A percentile compares a stretch with the other conserved stretches of the same genome.
phyloP scores from a whole-genome alignment of 2,113 vertebrate genomes.

The Illadopsis cleaveri region DNA sequence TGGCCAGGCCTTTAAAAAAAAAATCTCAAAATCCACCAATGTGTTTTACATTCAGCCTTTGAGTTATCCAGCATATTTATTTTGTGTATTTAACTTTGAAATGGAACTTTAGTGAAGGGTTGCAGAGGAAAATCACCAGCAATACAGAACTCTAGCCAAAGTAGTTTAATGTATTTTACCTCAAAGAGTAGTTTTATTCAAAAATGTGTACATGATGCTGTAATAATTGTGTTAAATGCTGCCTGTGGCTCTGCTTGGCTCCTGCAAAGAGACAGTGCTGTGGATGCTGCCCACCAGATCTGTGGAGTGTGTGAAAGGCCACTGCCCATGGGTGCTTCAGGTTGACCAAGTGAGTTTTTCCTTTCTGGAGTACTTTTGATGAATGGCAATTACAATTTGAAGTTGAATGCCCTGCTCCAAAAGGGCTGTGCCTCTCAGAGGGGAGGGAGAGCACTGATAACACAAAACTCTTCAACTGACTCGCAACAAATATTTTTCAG shows the following conservation, averaged over 20 bases:
- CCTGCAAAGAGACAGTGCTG: not conserved
- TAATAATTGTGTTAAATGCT: not conserved
- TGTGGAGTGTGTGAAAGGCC: not conserved
- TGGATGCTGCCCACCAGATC: accelerated
- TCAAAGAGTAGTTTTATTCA: not conserved
- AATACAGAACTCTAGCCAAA: not conserved
- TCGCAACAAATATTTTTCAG: not conserved
- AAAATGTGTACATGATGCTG: not conserved
- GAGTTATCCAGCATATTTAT: constrained; percentile 37
- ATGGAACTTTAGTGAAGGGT: not conserved
- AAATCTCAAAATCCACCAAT: constrained; percentile 52
- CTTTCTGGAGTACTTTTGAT: not conserved
- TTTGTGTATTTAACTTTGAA: constrained; percentile 50
- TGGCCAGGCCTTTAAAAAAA: constrained; percentile 69
- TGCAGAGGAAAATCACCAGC: not conserved
- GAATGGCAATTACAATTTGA: not conserved
- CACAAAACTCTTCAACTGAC: not conserved
- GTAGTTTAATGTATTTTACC: not conserved
- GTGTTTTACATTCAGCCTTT: constrained; percentile 16
- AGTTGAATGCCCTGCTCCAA: not conserved
- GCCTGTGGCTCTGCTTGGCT: not conserved
- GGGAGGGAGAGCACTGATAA: not conserved
- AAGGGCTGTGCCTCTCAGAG: not conserved
- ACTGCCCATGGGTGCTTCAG: not conserved
- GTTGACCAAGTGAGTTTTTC: not conserved